phyloP scores from a whole-genome alignment of 2,797 vertebrate species.

The Phalanger gymnotis region DNA sequence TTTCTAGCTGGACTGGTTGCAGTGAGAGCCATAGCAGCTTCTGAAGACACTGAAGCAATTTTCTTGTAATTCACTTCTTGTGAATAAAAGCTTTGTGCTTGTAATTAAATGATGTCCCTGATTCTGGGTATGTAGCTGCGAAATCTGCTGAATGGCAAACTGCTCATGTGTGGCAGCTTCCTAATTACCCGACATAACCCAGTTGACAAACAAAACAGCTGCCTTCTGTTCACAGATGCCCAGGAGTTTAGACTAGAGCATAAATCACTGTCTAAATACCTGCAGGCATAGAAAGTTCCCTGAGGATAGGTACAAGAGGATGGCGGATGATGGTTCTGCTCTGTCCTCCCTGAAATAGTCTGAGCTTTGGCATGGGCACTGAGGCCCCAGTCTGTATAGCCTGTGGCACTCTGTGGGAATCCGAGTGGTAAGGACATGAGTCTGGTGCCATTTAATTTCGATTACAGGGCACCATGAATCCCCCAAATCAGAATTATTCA shows the following conservation, averaged over 20 bases:
- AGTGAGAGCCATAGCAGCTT: neutral
- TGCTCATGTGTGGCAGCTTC: rapidly evolving
- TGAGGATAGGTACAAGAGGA: neutral
- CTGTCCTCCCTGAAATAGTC: neutral
- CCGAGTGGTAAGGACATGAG: neutral
- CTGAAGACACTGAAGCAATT: neutral
- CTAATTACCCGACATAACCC: rapidly evolving
- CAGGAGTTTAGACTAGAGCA: rapidly evolving
- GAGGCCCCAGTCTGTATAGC: neutral
- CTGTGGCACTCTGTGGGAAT: neutral
- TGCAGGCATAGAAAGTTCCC: too few relatives aligned
- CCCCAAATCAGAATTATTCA: neutral
- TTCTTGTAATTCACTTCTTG: neutral
- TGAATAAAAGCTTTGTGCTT: neutral
- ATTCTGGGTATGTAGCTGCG: neutral
- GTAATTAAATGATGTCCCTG: neutral
- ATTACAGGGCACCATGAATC: neutral
- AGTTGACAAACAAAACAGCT: neutral
- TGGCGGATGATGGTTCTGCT: rapidly evolving
- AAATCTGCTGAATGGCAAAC: neutral
- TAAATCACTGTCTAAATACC: rapidly evolving
- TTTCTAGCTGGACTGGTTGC: neutral
- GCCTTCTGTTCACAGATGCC: neutral
- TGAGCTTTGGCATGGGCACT: neutral
- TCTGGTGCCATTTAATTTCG: neutral